Percentiles rank a stretch among this genome's conserved stretches.
These are phyloP conservation scores for Scomber japonicus DNA, from an alignment of 2,113 vertebrate genomes.

Conservation along the genomic window DNA sequence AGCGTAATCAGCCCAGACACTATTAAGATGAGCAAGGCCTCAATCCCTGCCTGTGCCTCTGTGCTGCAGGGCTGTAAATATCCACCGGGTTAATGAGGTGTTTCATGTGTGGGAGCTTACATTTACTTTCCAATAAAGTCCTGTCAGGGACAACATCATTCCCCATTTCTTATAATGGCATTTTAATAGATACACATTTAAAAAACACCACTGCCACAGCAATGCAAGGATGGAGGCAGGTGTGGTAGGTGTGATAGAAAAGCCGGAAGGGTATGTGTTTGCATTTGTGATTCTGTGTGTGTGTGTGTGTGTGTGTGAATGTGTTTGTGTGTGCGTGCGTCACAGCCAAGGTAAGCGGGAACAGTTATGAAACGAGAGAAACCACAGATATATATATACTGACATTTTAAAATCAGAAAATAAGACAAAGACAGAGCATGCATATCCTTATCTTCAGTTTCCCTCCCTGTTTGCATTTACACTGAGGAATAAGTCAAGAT, in stretches of 20 bases:
- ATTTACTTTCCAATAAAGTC: conserved; percentile 68
- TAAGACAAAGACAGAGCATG: not conserved
- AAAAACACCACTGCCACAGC: conserved; percentile 39
- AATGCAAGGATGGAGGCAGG: conserved; percentile 6
- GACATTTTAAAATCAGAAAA: conserved; percentile 3
- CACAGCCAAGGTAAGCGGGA: not conserved
- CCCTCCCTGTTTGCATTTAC: not conserved
- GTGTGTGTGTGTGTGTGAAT: not conserved
- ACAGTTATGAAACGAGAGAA: not conserved
- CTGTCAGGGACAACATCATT: conserved; percentile 65
- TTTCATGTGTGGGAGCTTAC: conserved; percentile 60
- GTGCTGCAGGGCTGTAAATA: conserved; percentile 63
- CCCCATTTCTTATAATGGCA: conserved; percentile 68
- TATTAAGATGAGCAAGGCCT: conserved; percentile 48
- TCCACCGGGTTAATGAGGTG: conserved; percentile 71
- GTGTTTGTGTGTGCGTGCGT: too few relatives aligned
- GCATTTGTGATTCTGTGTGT: not conserved
- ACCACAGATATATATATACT: not conserved
- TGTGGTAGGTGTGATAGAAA: not conserved
- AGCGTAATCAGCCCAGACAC: conserved; percentile 36
- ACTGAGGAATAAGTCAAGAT: not conserved
- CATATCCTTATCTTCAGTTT: not conserved
- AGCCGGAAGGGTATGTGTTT: not conserved
- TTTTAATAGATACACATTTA: conserved; percentile 75
- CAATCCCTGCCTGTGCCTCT: conserved; percentile 20